Evolutionary conservation across 2,797 vertebrate species (phyloP), one percentile per base, ranked within the genome.

Genomic region (Pristis pectinata): DNA sequence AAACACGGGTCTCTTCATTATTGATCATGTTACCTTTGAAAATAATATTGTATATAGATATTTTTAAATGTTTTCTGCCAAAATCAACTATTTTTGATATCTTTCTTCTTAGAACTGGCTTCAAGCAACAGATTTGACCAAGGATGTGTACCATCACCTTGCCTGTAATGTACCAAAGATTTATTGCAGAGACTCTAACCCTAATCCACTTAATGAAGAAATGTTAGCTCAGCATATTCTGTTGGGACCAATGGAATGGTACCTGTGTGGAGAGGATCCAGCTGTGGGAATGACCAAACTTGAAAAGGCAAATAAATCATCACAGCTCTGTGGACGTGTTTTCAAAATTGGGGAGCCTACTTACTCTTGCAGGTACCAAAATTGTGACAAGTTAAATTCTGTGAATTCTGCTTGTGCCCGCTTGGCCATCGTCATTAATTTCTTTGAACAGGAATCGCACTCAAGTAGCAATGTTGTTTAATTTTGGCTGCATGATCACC

Each of bases 271-370:
- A 0, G 98, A 98, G 97, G 98, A 99, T 95, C 98, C 99, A 8
- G 96, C 97, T 0, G 96, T 97, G 19, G 98, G 98, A 64, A 97
- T 99, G 96, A 97, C 97, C 30, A 98, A 98, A 95, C 98, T 99
- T 44, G 98, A 99, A 95, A 97, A 98, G 96, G 97, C 96, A 24
- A 99, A 98, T 97, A 98, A 97, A 95, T 98, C 98, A n/a, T 98
- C 98, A 11, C 98, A 98, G 41, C 98, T 99, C 70, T 99, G 99
- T 95, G 99, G 99, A 1, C 98, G 98, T 0, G 99, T 99, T 95
- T 99, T 99, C 96, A 99, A 99, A 97, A 98, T 99, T 95, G 99
- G 99, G 94, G 98, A 99, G 94, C 99, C 99, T 95, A 99, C 99
- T 0, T 99, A 99, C 95, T 99, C 98, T 95, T 99, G 99, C 99